A percentile compares a stretch with the other conserved stretches of the same genome.
Evolutionary conservation across 2,797 vertebrate species (phyloP).

Genomic region (Rhinella marina): DNA sequence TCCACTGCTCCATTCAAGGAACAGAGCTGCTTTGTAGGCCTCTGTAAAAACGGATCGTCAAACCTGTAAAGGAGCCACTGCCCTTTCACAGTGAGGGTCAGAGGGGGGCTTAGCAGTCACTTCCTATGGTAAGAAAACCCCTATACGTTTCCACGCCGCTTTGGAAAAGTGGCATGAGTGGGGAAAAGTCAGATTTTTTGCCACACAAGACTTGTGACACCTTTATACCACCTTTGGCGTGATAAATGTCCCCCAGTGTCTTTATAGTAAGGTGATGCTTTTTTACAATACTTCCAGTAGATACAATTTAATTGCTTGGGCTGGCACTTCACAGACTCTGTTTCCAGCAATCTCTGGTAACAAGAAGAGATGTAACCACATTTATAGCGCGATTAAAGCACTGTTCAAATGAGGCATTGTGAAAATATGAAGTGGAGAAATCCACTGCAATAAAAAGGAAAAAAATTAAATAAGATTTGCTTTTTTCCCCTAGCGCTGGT

Average conservation of each 20-base stretch:
- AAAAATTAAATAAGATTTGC: constrained; percentile 25
- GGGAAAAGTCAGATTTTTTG: too few species aligned
- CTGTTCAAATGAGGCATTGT: constrained; percentile 12
- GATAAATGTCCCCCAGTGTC: not conserved
- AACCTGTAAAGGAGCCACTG: too few species aligned
- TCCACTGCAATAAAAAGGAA: not conserved
- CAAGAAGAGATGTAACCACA: not conserved
- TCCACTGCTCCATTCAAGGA: not conserved
- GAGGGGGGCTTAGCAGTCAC: too few species aligned
- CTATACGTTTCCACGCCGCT: too few species aligned
- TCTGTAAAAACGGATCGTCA: too few species aligned
- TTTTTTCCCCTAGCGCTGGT: not conserved
- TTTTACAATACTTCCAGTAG: not conserved
- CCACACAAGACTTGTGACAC: too few species aligned
- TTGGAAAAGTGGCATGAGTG: too few species aligned
- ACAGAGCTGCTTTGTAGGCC: too few species aligned
- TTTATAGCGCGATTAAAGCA: constrained; percentile 27
- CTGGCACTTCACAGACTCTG: not conserved
- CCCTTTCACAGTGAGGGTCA: too few species aligned
- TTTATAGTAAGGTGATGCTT: not conserved
- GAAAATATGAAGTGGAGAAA: constrained; percentile 23
- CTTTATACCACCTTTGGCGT: too few species aligned
- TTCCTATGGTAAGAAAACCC: too few species aligned
- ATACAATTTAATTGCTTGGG: not conserved
- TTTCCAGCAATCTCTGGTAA: not conserved